Base-by-base conservation (phyloP, 2,113 vertebrate species). In the Peromyscus maniculatus region DNA sequence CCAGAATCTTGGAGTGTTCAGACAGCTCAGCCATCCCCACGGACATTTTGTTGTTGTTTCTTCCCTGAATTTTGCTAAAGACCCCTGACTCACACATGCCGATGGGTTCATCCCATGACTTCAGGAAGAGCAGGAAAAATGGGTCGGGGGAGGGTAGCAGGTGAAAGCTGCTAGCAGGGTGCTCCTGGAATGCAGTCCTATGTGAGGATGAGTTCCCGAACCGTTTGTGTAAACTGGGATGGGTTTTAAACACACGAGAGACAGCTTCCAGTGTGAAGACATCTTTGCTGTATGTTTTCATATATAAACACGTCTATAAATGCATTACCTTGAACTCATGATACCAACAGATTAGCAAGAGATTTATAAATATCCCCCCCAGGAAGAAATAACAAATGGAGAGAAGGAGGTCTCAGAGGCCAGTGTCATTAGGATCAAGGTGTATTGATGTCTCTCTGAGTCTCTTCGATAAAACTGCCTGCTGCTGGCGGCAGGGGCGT, bases 361-460 rank as follows among this genome's bases (percentile, higher is more conserved):
- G 43, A 79, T 93, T 88, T 59, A 19, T 89, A 28, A 74, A 62
- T 49, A 43, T 36, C 17, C 10, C 31, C 28, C 62, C 26, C 46
- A 55, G 59, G 71, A 93, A 91, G 67, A 82, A 39, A 22, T 12
- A 91, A 33, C 69, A 74, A 49, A n/a, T 24, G 67, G 22, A 22
- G 15, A 91, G 83, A 87, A 22, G 33, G 33, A 84, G 88, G 49
- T 80, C 74, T 69, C 91, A 31, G 95, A 36, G 84, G 77, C 66
- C 21, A 5, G 33, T 89, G 96, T 97, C 75, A 96, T 96, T 97
- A 89, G 91, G 21, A 92, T 72, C 88, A 71, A 49, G 74, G 69
- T 74, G 55, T 69, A 96, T 59, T 94, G 89, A 94, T 96, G 92
- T 94, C 89, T 93, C 78, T 97, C 67, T 46, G 90, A 31, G 52